Conservation (phyloP, 2,113 vertebrate species). For the Benthochromis sp. region DNA sequence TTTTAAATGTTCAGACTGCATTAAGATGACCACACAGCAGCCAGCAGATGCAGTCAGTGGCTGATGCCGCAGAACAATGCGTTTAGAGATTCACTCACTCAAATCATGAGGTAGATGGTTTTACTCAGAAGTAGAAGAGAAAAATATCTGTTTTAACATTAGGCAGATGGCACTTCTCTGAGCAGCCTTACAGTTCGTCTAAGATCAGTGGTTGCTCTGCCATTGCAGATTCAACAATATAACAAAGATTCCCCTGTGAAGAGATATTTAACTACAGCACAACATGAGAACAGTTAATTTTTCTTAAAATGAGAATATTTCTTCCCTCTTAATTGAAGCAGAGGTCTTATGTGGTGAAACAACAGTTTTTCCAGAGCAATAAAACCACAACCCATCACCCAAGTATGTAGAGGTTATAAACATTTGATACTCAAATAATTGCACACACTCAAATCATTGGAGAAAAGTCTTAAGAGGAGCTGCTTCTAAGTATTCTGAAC, state of each 20-base stretch:
- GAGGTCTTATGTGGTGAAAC: neutral
- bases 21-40: neutral
- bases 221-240: neutral
- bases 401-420: neutral
- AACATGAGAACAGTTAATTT: neutral
- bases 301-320: neutral
- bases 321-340: neutral
- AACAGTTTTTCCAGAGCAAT: neutral
- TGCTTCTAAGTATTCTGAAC: accelerated
- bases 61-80: neutral
- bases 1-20: neutral
- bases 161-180: neutral
- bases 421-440: neutral
- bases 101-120: neutral
- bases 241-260: neutral
- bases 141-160: neutral
- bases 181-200: neutral
- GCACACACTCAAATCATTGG: accelerated
- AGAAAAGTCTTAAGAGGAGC: accelerated
- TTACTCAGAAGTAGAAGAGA: neutral
- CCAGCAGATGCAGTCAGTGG: neutral
- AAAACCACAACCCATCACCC: accelerated
- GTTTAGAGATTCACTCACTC: neutral
- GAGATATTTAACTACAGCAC: neutral
- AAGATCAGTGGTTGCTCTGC: neutral